Base-by-base conservation (phyloP, 2,888 invertebrate species). In the Nasonovia ribisnigri region DNA sequence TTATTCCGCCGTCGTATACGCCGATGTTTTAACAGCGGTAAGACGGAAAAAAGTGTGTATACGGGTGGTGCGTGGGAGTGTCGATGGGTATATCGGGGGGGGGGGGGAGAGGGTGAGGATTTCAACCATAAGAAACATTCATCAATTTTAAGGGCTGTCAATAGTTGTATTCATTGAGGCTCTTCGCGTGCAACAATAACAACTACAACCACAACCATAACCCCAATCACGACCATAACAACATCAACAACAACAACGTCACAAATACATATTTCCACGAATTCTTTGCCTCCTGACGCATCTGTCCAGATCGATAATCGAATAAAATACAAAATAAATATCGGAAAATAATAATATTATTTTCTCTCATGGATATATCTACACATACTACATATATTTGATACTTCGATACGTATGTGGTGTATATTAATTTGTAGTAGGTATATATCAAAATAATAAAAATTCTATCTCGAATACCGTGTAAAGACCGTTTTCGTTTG, bases 81-180 rank as follows among this genome's bases (percentile, higher is more conserved):
- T 36, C 0, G 36, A 36, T 36, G 20, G 77, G 20, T 77, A 3
- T 36, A 26, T 24, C 26, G 36, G 26, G 26, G 26, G 1, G 1
- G 26, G 6, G 43, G 29, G 26, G 1, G 1, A 8, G 6, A 29
- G 29, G 43, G 29, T 24, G 42, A 84, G 26, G 86, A 86, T 90
- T 88, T 89, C 8, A 24, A 29, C 46, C 46, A 20, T 48, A 57
- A 86, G 51, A 93, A 93, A 93, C 93, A 86, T 93, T 93, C 84
- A 93, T 93, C 93, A 90, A 93, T 93, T 93, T 93, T 93, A 93
- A 93, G 93, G 90, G 90, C 86, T 90, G 93, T 86, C 93, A 90
- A 77, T 77, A 86, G 93, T 60, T 24, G 90, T 87, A 86, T 93
- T 93, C 89, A 91, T 92, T 24, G 90, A 91, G 26, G 13, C 91